A percentile compares a stretch with the other conserved stretches of the same genome.
phyloP scores from a whole-genome alignment of 1,140 invertebrate genomes.

The Drosophila littoralis region DNA sequence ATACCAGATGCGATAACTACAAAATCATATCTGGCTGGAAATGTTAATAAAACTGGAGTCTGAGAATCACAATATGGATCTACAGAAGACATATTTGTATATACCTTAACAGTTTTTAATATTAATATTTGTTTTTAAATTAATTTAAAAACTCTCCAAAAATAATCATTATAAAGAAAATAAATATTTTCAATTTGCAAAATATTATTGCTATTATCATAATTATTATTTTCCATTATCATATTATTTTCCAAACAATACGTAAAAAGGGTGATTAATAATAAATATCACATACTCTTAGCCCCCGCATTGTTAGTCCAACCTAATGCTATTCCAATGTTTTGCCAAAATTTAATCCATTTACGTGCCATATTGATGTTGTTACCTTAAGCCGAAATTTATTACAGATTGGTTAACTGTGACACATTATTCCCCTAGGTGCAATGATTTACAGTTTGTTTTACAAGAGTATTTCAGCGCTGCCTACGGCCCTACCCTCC shows the following conservation, averaged over 20 bases:
- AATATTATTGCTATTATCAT: too few species aligned
- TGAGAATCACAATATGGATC: too few species aligned
- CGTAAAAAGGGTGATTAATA: neutral
- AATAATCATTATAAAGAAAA: too few species aligned
- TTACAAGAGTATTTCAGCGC: conserved; percentile 12
- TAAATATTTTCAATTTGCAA: too few species aligned
- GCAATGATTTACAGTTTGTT: conserved; percentile 37
- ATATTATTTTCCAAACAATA: neutral
- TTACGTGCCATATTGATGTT: neutral
- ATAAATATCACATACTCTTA: neutral
- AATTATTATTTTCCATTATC: too few species aligned
- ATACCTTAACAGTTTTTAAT: too few species aligned
- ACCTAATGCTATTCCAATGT: neutral
- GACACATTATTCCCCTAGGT: conserved; percentile 48
- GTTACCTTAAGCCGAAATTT: conserved; percentile 41
- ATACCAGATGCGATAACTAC: neutral
- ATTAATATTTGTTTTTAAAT: too few species aligned
- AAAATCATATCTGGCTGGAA: neutral
- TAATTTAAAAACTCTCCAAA: too few species aligned
- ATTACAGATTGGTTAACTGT: conserved; percentile 63
- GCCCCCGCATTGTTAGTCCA: too few species aligned
- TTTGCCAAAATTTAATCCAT: neutral
- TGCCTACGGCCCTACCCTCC: neutral
- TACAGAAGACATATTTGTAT: too few species aligned
- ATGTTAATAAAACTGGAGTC: too few species aligned